Evolutionary conservation across 2,888 invertebrate species (phyloP).

Genomic region (Lasioglossum villosulum): DNA sequence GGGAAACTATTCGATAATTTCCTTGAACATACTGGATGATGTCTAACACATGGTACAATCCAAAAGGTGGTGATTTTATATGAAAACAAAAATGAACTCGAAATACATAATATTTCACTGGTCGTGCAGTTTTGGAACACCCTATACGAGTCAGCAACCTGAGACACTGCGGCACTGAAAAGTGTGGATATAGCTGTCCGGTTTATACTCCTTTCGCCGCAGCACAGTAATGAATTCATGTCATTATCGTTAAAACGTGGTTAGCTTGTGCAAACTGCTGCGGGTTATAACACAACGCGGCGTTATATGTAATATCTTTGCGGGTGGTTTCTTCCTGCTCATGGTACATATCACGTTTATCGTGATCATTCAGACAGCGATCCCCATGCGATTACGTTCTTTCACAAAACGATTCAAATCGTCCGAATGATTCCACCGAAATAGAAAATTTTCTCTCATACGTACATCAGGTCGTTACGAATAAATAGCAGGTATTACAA

Average conservation of each 20-base stretch:
- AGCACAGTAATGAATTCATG: slow-evolving; percentile 51
- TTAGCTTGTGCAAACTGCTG: slow-evolving; percentile 33
- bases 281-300: slow-evolving; percentile 27
- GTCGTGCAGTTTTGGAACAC: neutral
- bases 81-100: too few species aligned
- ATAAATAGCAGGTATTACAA: neutral
- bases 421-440: neutral
- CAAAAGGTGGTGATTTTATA: too few species aligned
- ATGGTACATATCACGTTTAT: slow-evolving; percentile 18
- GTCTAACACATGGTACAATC: too few species aligned
- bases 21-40: too few species aligned
- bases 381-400: neutral
- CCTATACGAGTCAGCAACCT: neutral
- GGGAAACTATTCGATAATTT: too few species aligned
- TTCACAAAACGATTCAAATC: neutral
- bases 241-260: slow-evolving; percentile 43
- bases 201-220: slow-evolving; percentile 44
- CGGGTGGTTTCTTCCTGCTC: slow-evolving; percentile 42
- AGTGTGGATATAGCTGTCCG: slow-evolving; percentile 34
- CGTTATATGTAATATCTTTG: slow-evolving; percentile 15
- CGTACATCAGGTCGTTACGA: neutral
- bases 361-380: neutral
- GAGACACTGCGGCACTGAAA: slow-evolving; percentile 15
- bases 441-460: neutral
- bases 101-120: neutral